Evolutionary conservation across 2,888 invertebrate species (phyloP).

Genomic region (Limnephilus rhombicus): DNA sequence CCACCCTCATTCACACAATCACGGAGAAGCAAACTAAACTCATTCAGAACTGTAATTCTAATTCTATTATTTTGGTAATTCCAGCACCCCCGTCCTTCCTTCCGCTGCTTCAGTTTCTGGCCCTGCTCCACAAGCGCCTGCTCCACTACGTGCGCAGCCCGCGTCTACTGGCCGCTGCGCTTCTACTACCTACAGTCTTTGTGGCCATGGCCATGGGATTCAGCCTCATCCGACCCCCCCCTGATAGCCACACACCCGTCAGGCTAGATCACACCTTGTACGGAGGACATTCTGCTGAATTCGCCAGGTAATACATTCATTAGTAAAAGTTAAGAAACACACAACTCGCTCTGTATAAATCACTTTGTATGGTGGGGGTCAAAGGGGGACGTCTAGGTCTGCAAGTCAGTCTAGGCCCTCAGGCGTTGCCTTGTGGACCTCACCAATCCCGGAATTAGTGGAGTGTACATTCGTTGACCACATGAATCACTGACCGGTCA

Average conservation of each 20-base stretch:
- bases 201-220: slow-evolving; percentile 84
- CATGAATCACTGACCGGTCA: too few species aligned
- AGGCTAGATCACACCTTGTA: slow-evolving; percentile 77
- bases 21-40: too few species aligned
- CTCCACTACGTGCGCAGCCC: slow-evolving; percentile 80
- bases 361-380: too few species aligned
- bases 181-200: slow-evolving; percentile 81
- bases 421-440: too few species aligned
- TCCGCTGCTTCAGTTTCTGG: slow-evolving; percentile 70
- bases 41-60: neutral
- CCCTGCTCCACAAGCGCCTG: slow-evolving; percentile 78
- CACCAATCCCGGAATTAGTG: too few species aligned
- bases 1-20: too few species aligned
- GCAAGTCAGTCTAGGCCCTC: too few species aligned
- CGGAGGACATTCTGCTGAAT: slow-evolving; percentile 71
- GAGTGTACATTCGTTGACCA: too few species aligned
- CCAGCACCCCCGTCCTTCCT: neutral
- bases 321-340: neutral
- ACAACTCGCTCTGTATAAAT: neutral
- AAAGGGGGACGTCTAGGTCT: too few species aligned
- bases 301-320: slow-evolving; percentile 69
- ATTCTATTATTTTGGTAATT: neutral
- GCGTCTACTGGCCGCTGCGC: slow-evolving; percentile 78
- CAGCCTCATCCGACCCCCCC: slow-evolving; percentile 81
- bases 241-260: slow-evolving; percentile 79